Percentiles rank a stretch among this genome's conserved stretches.
These are phyloP conservation scores for Sylvicapra grimmia DNA, from an alignment of 2,113 vertebrate genomes.

Conservation along the genomic window DNA sequence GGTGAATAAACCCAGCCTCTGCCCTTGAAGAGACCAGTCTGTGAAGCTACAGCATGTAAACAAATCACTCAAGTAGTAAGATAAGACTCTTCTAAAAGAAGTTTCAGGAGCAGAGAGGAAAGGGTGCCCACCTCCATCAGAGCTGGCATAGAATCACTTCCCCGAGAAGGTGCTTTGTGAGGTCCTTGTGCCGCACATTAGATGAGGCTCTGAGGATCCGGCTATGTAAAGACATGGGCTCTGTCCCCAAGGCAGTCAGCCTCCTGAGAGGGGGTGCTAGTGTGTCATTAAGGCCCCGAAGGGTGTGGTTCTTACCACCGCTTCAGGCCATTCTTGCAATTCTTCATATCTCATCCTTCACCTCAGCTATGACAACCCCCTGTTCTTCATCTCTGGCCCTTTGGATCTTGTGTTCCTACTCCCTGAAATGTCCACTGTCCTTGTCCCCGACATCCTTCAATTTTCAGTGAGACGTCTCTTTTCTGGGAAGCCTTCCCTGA, in stretches of 20 bases:
- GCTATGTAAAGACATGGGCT: neutral
- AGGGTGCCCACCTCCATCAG: no score
- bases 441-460: neutral
- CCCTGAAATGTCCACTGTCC: neutral
- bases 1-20: neutral
- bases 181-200: rapidly evolving
- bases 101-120: neutral
- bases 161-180: neutral
- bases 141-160: neutral
- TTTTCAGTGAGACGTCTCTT: neutral
- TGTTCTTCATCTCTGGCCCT: neutral
- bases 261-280: neutral
- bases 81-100: neutral
- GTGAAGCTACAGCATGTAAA: neutral
- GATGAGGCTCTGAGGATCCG: neutral
- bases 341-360: neutral
- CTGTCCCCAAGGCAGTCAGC: neutral
- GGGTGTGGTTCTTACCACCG: neutral
- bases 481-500: neutral
- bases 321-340: neutral
- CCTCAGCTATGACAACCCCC: neutral
- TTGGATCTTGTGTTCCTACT: neutral
- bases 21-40: neutral
- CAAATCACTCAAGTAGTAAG: neutral
- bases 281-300: neutral